phyloP scores from a whole-genome alignment of 2,888 invertebrate species.

The Onthophagus sagittarius region DNA sequence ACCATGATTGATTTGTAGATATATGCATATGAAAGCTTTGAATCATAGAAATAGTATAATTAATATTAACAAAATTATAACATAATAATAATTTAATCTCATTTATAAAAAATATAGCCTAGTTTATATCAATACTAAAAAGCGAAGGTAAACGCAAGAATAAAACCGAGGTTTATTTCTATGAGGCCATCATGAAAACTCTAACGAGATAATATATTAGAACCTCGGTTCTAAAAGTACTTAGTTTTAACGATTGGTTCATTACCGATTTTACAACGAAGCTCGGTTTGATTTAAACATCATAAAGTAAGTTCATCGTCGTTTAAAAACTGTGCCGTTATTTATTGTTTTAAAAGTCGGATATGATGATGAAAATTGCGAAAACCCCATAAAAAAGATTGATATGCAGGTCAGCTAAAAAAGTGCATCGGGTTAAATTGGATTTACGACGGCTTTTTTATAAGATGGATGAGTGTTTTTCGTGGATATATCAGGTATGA shows the following conservation, averaged over 20 bases:
- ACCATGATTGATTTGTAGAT: no score
- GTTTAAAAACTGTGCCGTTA: no score
- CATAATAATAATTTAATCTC: no score
- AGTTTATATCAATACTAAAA: background rate
- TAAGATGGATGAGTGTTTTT: background rate
- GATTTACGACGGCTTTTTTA: background rate
- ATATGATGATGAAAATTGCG: no score
- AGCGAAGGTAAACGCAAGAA: background rate
- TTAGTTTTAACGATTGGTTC: background rate
- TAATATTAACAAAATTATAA: no score
- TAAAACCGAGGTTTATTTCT: background rate
- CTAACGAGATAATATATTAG: background rate
- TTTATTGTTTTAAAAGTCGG: no score
- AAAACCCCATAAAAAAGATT: background rate
- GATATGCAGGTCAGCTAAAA: background rate
- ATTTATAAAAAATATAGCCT: background rate
- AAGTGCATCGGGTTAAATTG: background rate
- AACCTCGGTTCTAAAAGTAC: background rate
- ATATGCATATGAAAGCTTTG: no score
- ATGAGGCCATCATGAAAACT: background rate
- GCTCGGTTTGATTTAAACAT: background rate
- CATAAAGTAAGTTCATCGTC: background rate
- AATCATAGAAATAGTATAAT: no score
- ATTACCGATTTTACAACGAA: background rate
- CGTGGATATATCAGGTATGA: background rate